phyloP scores from a whole-genome alignment of 2,888 invertebrate genomes.

The Drosophila koepferae region DNA sequence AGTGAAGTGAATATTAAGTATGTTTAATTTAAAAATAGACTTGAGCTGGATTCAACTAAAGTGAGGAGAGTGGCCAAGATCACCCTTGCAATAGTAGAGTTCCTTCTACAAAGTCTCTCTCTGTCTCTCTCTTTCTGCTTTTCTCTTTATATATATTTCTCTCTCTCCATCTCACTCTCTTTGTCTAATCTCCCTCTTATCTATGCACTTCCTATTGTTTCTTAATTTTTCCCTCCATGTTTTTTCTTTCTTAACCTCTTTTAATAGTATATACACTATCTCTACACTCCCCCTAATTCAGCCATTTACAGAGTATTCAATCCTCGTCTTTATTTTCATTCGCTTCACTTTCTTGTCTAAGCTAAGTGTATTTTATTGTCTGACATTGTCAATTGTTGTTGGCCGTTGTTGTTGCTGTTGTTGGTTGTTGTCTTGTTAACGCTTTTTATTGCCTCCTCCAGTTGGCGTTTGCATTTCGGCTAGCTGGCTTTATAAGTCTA shows the following conservation, averaged over 20 bases:
- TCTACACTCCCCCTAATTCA: background rate
- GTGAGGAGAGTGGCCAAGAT: too few relatives aligned
- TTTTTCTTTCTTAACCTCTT: background rate
- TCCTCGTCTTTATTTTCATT: background rate
- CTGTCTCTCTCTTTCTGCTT: too few relatives aligned
- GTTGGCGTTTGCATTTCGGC: constrained; percentile 54
- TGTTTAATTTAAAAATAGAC: background rate
- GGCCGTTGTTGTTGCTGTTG: constrained; percentile 23
- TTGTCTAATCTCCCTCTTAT: too few relatives aligned
- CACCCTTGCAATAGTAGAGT: too few relatives aligned
- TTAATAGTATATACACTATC: background rate
- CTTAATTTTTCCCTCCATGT: background rate
- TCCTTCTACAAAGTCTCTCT: too few relatives aligned
- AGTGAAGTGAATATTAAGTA: constrained; percentile 7
- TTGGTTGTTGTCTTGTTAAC: constrained; percentile 68
- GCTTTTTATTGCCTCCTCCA: constrained; percentile 72
- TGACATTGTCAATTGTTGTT: constrained; percentile 61
- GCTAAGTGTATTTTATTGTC: constrained; percentile 72
- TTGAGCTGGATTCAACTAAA: too few relatives aligned
- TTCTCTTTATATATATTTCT: background rate
- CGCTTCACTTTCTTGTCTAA: background rate
- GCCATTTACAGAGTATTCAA: background rate
- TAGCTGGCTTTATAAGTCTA: constrained; percentile 69
- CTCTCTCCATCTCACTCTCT: background rate
- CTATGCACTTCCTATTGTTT: background rate